Percentiles rank a stretch among this genome's conserved stretches.
These are phyloP conservation scores for Chamaea fasciata DNA, from an alignment of 2,113 vertebrate species.

Conservation along the genomic window DNA sequence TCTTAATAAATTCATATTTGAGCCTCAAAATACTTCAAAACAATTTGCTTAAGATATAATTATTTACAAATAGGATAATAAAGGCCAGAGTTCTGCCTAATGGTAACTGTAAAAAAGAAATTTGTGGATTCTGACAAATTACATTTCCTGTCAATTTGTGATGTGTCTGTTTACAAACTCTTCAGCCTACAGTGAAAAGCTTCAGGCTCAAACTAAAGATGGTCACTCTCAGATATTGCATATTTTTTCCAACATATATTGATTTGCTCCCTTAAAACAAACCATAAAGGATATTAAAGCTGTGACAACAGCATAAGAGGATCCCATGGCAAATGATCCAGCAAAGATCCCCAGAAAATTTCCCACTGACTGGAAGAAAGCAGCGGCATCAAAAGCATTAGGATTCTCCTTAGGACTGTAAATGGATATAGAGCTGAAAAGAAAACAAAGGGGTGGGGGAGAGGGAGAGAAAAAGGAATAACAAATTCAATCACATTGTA, in stretches of 20 bases:
- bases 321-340: slow-evolving; percentile 81
- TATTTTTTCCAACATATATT: neutral
- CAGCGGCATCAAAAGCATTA: slow-evolving; percentile 68
- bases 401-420: slow-evolving; percentile 78
- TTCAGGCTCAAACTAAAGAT: neutral
- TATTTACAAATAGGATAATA: neutral
- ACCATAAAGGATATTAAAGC: slow-evolving; percentile 85
- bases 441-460: slow-evolving; percentile 26
- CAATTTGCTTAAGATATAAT: neutral
- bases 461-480: neutral
- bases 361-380: slow-evolving; percentile 78
- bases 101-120: neutral
- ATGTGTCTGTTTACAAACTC: neutral
- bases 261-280: neutral
- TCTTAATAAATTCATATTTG: neutral
- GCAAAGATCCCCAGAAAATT: slow-evolving; percentile 82
- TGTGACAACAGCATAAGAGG: slow-evolving; percentile 79
- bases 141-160: neutral
- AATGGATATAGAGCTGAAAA: slow-evolving; percentile 79
- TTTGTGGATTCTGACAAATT: neutral
- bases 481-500: neutral
- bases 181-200: neutral
- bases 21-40: neutral
- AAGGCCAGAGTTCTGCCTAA: neutral
- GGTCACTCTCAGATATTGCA: neutral